Evolutionary conservation across 2,797 vertebrate genomes (phyloP), one percentile per base, ranked within the genome.

Genomic region (Ceryle rudis): DNA sequence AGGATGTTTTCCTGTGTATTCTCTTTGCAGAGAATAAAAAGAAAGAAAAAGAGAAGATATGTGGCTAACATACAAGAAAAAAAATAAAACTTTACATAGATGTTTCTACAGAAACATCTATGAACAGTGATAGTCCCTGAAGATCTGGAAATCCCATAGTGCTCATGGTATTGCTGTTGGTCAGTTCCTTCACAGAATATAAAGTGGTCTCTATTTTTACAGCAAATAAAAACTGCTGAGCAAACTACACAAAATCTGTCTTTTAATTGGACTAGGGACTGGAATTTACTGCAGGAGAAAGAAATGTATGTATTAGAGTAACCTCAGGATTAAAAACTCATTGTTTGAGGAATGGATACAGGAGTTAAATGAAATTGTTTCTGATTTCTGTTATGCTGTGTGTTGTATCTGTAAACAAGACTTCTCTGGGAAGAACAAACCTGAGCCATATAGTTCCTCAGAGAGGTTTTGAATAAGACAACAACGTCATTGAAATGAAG

Each of bases 371-470:
- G 25, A 55, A 81, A 71, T 25, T 12, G 21, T 49, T 80, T 75
- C n/a, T 80, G 28, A n/a, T 83, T 64, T 69, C 33, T 66, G 28
- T 12, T 78, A 9, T 26, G 42, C 7, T 33, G 14, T 54, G 8
- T 60, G 31, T 44, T 42, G 41, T 46, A 35, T 66, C 25, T 72
- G 54, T 62, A 72, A 81, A 85, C 18, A 71, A 72, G 29, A 3
- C 14, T 73, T 69, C 16, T 69, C 42, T 64, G 19, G 19, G 26
- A 74, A 69, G 13, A 13, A 57, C 78, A 86, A 49, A n/a, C 2
- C 0, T 1, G 3, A 73, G 35, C 29, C 26, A 9, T 62, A 41
- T 35, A 0, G 2, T 14, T 90, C 44, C 17, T 74, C 20, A 33
- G 39, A 64, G 78, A 80, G 15, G 8, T 77, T 72, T 67, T 51